A percentile compares a stretch with the other conserved stretches of the same genome.
Conservation (phyloP, 2,113 vertebrate species). For the Callospermophilus lateralis region DNA sequence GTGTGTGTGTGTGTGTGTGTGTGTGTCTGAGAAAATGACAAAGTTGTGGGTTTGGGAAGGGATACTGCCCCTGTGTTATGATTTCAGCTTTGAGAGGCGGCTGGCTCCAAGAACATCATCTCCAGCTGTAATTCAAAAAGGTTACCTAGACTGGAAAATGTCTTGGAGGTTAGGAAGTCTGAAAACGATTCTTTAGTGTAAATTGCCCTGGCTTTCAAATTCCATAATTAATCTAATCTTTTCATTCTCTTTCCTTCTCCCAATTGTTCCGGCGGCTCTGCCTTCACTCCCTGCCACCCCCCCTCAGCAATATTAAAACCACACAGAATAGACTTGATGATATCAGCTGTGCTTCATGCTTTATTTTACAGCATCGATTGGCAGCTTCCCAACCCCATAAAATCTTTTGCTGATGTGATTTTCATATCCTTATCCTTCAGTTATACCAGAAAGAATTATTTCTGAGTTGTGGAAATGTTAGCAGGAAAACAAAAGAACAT, state of each 20-base stretch:
- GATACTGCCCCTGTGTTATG: neutral
- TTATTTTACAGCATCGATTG: neutral
- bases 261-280: neutral
- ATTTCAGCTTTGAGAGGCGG: neutral
- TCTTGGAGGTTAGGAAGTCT: constrained; percentile 38
- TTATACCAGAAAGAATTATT: neutral
- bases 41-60: neutral
- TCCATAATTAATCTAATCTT: constrained; percentile 47
- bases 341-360: fast-evolving
- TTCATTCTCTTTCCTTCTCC: neutral
- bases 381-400: neutral
- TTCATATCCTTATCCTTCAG: neutral
- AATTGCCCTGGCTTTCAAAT: neutral
- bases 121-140: constrained; percentile 2
- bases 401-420: neutral
- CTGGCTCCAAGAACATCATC: neutral
- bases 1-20: neutral
- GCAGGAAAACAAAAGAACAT: constrained; percentile 66
- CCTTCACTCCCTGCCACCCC: neutral
- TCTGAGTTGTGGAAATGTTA: constrained; percentile 3
- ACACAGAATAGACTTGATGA: fast-evolving
- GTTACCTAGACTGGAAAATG: constrained; percentile 15
- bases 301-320: neutral
- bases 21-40: constrained; percentile 30
- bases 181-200: neutral